phyloP scores from a whole-genome alignment of 30 jellyfish, hydroid and myxozoan genomes.

The Hydractinia echinata region DNA sequence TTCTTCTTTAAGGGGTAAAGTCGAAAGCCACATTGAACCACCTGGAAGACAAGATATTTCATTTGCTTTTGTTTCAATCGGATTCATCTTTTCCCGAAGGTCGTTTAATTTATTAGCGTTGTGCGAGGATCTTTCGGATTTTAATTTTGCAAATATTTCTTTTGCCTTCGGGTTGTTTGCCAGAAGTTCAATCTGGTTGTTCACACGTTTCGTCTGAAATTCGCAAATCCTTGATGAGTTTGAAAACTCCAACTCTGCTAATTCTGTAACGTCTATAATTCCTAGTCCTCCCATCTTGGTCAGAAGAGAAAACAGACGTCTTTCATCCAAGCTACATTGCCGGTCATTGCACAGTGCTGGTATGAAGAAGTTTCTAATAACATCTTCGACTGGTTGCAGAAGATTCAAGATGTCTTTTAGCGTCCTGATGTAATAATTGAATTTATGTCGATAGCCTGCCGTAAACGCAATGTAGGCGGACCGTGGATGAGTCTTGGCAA shows the following conservation, averaged over 20 bases:
- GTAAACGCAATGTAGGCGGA: background rate
- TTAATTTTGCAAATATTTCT: too few species aligned
- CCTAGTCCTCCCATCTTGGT: background rate
- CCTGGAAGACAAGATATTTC: too few species aligned
- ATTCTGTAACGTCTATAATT: background rate
- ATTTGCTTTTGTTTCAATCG: too few species aligned
- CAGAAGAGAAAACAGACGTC: background rate
- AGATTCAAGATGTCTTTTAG: background rate
- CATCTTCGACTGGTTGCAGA: slow-evolving; percentile 8
- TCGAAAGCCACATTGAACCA: too few species aligned
- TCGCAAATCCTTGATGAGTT: background rate
- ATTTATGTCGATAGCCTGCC: background rate
- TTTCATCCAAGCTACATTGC: background rate
- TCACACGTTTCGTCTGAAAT: background rate
- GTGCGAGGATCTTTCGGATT: too few species aligned
- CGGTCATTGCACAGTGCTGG: background rate
- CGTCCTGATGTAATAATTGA: background rate
- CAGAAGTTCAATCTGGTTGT: too few species aligned
- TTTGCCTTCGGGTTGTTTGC: too few species aligned
- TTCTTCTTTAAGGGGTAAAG: too few species aligned
- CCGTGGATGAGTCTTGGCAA: background rate
- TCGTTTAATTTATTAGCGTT: too few species aligned
- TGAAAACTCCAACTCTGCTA: background rate
- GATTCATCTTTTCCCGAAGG: too few species aligned
- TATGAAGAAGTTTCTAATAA: background rate